phyloP scores from a whole-genome alignment of 1,140 invertebrate genomes.

The Drosophila tsacasi region DNA sequence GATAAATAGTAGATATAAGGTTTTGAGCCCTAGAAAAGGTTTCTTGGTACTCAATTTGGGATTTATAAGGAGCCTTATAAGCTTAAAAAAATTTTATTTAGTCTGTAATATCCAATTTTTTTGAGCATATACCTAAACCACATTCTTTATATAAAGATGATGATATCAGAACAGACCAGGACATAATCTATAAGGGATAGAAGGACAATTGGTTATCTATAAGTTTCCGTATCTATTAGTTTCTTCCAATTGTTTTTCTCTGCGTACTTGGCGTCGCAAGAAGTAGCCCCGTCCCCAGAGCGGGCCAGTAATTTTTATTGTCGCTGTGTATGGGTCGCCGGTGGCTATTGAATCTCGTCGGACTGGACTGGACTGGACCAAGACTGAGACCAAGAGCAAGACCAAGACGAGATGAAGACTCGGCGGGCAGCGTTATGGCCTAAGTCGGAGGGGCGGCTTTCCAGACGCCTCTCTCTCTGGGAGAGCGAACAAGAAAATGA shows the following conservation, averaged over 20 bases:
- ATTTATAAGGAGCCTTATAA: not conserved
- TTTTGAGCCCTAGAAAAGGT: not conserved
- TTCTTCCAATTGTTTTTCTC: not conserved
- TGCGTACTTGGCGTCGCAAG: slow-evolving; percentile 23
- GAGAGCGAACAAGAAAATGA: slow-evolving; percentile 75
- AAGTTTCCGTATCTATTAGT: too few species aligned
- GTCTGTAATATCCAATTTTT: not conserved
- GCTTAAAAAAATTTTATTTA: not conserved
- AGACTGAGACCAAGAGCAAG: not conserved
- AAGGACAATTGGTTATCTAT: too few species aligned
- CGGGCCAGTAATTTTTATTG: slow-evolving; percentile 56
- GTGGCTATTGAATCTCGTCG: slow-evolving; percentile 78
- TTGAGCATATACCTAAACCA: too few species aligned
- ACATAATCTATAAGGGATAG: too few species aligned
- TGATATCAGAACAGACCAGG: not conserved
- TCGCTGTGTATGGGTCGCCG: slow-evolving; percentile 67
- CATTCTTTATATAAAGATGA: not conserved
- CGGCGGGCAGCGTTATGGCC: slow-evolving; percentile 38
- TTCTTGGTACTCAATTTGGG: not conserved
- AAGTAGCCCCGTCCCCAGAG: slow-evolving; percentile 28
- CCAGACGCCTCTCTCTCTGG: slow-evolving; percentile 16
- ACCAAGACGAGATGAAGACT: slow-evolving; percentile 12
- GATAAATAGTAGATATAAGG: not conserved
- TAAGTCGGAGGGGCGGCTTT: slow-evolving; percentile 27
- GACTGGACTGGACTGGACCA: slow-evolving; percentile 45